Conservation (phyloP, 2,113 vertebrate genomes). For the Pelusios castaneus region DNA sequence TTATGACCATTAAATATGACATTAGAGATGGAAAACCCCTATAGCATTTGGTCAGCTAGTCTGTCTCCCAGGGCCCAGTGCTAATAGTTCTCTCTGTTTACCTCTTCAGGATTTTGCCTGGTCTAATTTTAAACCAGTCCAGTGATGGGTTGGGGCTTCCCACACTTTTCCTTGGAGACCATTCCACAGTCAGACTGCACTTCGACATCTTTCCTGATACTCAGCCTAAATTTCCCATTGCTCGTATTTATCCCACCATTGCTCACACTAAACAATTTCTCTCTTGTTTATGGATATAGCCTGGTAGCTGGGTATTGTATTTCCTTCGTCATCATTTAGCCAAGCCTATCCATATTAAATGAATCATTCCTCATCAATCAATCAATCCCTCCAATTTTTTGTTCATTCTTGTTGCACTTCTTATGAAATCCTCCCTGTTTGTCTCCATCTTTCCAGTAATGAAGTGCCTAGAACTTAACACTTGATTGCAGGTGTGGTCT, state of each 20-base stretch:
- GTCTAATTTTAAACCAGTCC: neutral
- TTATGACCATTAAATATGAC: too few relatives aligned
- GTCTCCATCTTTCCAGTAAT: neutral
- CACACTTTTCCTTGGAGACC: fast-evolving
- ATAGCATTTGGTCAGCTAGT: fast-evolving
- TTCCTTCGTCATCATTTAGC: neutral
- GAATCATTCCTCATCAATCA: neutral
- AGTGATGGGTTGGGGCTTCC: neutral
- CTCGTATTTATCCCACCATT: neutral
- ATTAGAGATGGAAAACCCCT: neutral
- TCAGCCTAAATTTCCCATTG: neutral
- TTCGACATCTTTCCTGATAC: neutral
- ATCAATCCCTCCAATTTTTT: neutral
- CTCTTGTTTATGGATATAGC: neutral
- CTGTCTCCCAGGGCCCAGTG: neutral
- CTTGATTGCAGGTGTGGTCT: neutral
- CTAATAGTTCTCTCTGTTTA: neutral
- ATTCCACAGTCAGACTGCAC: fast-evolving
- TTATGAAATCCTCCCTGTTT: neutral
- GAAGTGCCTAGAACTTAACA: neutral
- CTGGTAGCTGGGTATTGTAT: neutral
- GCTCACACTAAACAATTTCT: neutral
- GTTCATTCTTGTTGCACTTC: neutral
- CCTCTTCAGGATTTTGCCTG: neutral
- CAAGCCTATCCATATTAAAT: neutral